Evolutionary conservation across 2,113 vertebrate species (phyloP), one percentile per base, ranked within the genome.

Genomic region (Strigops habroptila): DNA sequence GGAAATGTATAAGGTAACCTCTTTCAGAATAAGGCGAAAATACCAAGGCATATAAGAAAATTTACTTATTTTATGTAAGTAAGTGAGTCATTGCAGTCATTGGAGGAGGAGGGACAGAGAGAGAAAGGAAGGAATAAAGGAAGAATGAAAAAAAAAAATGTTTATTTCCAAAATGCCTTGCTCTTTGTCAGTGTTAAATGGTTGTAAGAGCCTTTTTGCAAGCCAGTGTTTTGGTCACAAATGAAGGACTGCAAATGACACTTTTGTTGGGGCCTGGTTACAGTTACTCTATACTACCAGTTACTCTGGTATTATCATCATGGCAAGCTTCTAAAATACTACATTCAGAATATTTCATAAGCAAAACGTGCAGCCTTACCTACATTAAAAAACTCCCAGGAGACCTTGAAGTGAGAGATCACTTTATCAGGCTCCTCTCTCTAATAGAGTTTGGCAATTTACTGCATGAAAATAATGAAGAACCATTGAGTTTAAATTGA

Each of bases 401-500:
- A 95, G 93, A 93, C 62, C 84, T 68, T 76, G 74, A 92, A 95
- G 81, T 93, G 84, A 95, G 93, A 75, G 89, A 95, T 92, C 89
- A 60, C 77, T 97, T 92, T 92, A 87, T 95, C 95, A 89, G 84
- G 44, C 70, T 89, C 95, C 74, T 71, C 48, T 44, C 69, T 89
- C 69, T 95, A 82, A 37, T 64, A 92, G 69, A 75, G 65, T 95
- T 93, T 93, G 86, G 94, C 89, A 95, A 95, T 96, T 93, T 95
- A 31, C 86, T 95, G 74, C 84, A 49, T 89, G 77, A 95, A 91
- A 95, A 96, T 94, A 95, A 79, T 82, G 86, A 87, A 79, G 91
- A 96, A 92, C 96, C 70, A 73, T 73, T 87, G 89, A 91, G 93
- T 91, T 95, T 79, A 95, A 95, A 89, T 87, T 93, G 89, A 93